Conservation (phyloP, 2,888 invertebrate species). For the Troides aeacus region DNA sequence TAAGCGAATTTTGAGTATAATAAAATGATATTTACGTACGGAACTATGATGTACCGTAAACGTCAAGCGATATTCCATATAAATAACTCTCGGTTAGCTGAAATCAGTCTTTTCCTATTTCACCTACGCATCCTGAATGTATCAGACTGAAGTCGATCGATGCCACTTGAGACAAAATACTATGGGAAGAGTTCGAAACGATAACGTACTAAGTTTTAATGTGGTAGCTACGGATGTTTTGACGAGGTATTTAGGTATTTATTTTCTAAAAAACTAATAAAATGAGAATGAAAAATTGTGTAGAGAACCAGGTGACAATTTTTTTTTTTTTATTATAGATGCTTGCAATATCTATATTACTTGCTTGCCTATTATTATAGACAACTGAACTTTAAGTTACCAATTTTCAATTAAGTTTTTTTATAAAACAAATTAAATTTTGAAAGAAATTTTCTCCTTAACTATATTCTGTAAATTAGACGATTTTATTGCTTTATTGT, state of each 20-base stretch:
- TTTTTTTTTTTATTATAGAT: too few relatives aligned
- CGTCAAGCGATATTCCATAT: neutral
- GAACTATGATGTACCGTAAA: neutral
- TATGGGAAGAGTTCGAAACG: slow-evolving; percentile 10
- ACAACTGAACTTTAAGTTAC: too few relatives aligned
- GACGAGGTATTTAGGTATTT: neutral
- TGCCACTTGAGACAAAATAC: slow-evolving; percentile 36
- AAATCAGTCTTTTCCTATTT: slow-evolving; percentile 41
- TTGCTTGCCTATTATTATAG: too few relatives aligned
- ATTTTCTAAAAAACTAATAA: neutral
- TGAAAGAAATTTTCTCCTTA: too few relatives aligned
- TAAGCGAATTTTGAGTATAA: neutral
- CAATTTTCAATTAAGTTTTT: too few relatives aligned
- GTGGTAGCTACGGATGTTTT: slow-evolving; percentile 6
- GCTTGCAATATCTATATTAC: too few relatives aligned
- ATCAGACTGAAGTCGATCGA: slow-evolving; percentile 53
- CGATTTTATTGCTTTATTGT: too few relatives aligned
- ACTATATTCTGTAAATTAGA: too few relatives aligned
- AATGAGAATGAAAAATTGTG: neutral
- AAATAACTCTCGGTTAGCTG: neutral
- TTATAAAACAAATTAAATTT: too few relatives aligned
- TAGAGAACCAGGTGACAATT: neutral
- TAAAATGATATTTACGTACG: neutral
- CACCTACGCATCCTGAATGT: slow-evolving; percentile 53
- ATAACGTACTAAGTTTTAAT: slow-evolving; percentile 20